phyloP scores from a whole-genome alignment of 2,797 vertebrate genomes.

The Oryzias sinensis region DNA sequence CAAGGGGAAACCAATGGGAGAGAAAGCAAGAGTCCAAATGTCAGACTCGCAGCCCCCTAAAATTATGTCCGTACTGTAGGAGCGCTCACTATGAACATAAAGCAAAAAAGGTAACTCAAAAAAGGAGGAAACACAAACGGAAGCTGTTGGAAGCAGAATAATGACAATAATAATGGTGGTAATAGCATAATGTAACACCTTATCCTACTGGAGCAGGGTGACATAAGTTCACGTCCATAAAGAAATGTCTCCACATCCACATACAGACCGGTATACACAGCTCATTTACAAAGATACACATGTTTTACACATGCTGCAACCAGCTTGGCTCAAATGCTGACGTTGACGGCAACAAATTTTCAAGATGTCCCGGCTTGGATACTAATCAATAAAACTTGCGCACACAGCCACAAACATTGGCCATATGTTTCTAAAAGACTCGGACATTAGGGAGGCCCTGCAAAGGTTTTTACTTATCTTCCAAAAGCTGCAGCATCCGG shows the following conservation, averaged over 20 bases:
- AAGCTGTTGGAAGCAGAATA: slow-evolving; percentile 39
- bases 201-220: slow-evolving; percentile 22
- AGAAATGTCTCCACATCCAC: slow-evolving; percentile 10
- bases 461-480: slow-evolving; percentile 24
- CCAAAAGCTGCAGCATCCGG: slow-evolving; percentile 1
- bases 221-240: slow-evolving; percentile 41
- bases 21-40: slow-evolving; percentile 44
- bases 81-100: slow-evolving; percentile 71
- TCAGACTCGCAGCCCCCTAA: slow-evolving; percentile 48
- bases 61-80: slow-evolving; percentile 86
- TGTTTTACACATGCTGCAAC: slow-evolving; percentile 7
- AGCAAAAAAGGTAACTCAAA: slow-evolving; percentile 28
- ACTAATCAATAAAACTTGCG: slow-evolving; percentile 37
- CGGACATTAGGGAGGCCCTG: slow-evolving; percentile 27
- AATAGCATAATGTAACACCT: slow-evolving; percentile 48
- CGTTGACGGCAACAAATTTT: slow-evolving; percentile 23
- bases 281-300: slow-evolving; percentile 16
- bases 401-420: slow-evolving; percentile 28
- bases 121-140: slow-evolving; percentile 71
- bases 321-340: slow-evolving; percentile 16
- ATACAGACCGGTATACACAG: slow-evolving; percentile 8
- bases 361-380: slow-evolving; percentile 33
- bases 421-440: slow-evolving; percentile 25
- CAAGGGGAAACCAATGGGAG: slow-evolving; percentile 49
- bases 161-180: slow-evolving; percentile 54